Percentiles rank a stretch among this genome's conserved stretches.
These are phyloP conservation scores for Chloroclystis v-ata DNA, from an alignment of 2,888 invertebrate species.

Conservation along the genomic window DNA sequence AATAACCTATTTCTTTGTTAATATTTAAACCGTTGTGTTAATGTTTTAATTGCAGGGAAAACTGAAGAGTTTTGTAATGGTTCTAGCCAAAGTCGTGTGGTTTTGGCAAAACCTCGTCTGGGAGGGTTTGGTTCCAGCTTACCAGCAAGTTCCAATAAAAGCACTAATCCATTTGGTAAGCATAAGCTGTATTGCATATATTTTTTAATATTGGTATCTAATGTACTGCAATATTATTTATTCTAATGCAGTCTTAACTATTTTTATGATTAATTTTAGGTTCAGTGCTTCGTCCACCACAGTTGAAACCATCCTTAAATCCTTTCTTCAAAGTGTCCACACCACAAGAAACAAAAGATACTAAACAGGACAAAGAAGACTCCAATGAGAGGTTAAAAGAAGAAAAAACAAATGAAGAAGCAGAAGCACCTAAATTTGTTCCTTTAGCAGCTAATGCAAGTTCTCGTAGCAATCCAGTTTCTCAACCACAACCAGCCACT, in stretches of 20 bases:
- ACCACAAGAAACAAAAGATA: constrained; percentile 34
- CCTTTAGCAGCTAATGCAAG: constrained; percentile 59
- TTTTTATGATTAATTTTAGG: constrained; percentile 40
- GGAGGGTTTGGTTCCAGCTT: constrained; percentile 64
- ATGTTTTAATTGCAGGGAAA: constrained; percentile 54
- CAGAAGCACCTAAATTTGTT: constrained; percentile 67
- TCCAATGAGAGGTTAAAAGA: constrained; percentile 48
- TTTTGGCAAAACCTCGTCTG: constrained; percentile 67
- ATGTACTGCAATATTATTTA: too few relatives aligned
- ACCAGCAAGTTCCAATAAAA: constrained; percentile 60
- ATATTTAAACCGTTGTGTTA: too few relatives aligned
- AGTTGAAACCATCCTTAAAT: constrained; percentile 60
- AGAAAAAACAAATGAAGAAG: constrained; percentile 47
- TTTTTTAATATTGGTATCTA: too few relatives aligned
- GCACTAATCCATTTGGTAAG: constrained; percentile 60
- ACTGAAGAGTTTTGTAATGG: constrained; percentile 64
- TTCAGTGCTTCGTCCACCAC: constrained; percentile 65
- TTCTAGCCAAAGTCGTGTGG: constrained; percentile 59
- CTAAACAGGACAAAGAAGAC: constrained; percentile 42
- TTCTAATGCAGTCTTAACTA: too few relatives aligned
- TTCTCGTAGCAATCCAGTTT: constrained; percentile 68
- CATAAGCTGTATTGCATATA: background rate
- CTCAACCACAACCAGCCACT: constrained; percentile 55
- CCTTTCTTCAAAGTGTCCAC: constrained; percentile 54
- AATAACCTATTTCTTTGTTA: too few relatives aligned